Evolutionary conservation across 2,888 invertebrate genomes (phyloP), one percentile per base, ranked within the genome.

Genomic region (Cylloceria caligata): DNA sequence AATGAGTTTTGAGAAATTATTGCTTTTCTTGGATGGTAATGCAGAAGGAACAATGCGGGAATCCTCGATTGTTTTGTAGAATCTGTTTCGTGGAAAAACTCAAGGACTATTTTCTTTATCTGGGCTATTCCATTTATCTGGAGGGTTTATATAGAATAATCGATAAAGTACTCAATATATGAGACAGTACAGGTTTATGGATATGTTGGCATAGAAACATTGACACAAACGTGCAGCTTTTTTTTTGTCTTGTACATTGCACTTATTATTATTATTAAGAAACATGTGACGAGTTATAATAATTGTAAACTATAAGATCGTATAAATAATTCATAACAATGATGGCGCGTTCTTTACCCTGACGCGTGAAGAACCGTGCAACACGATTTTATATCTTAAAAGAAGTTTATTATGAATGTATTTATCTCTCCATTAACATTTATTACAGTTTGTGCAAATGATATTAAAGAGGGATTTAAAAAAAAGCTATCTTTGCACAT

Each of bases 151-250:
- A 21, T 19, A 9, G 21, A 49, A n/a, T 16, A 19, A 49, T 49
- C 49, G 21, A 49, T 49, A 49, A 9, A 9, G 19, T 21, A 21
- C 49, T 49, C 49, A 21, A 49, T 49, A 49, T 39, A 49, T 7
- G 21, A 11, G 49, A 13, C 4, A 21, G 21, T 3, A 49, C 49
- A 21, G 3, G 21, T 21, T 49, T 21, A 11, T 21, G 49, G 11
- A 21, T 21, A 21, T 3, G 49, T 21, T 49, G 49, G 49, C 49
- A 49, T 49, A 49, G 49, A 21, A 49, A 49, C 49, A 13, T 49
- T 49, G 19, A 21, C 49, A 47, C 5, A n/a, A 47, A 47, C 19
- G 1, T 11, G 21, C 21, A 49, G 21, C 21, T 16, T 19, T 21
- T 49, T 49, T 49, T 49, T 13, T 49, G 2, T 9, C 7, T 49